Evolutionary conservation across 2,888 invertebrate species (phyloP), one percentile per base, ranked within the genome.

Genomic region (Octodonta nipae): DNA sequence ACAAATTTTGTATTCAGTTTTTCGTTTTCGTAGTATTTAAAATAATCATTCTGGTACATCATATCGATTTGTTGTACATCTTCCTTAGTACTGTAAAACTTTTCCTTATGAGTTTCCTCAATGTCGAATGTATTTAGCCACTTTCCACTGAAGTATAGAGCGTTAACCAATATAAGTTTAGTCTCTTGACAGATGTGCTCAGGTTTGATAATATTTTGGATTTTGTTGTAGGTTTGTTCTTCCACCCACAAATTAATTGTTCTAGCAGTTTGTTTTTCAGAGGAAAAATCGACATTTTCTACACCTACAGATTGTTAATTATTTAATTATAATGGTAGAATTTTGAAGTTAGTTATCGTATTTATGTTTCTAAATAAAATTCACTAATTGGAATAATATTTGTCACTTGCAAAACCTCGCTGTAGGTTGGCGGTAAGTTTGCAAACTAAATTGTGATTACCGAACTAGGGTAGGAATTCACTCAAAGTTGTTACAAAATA

Each of bases 221-320:
- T 61, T 47, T 56, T 58, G 15, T n/a, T 36, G 29, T 56, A 50
- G 1, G 60, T 60, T 36, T 55, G 48, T 2, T 45, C 30, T 36
- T 55, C 55, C 1, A 61, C 60, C n/a, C 60, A 61, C 16, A 45
- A 25, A 38, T 61, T 61, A 6, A 60, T 60, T 2, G 22, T 34
- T 1, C 33, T 13, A 1, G 55, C 49, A 2, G 57, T 43, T 4
- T 8, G 8, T 11, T 15, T 3, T 12, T 5, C 11, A 10, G 30
- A 20, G 3, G 6, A 7, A 10, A 33, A 38, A 24, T 35, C 27
- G 5, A 35, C 15, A 5, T 16, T 29, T 12, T 30, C 28, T 15
- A 38, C 28, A 20, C n/a, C n/a, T n/a, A n/a, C n/a, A n/a, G n/a
- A n/a, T n/a, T n/a, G n/a, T n/a, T n/a, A n/a, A n/a, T n/a, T n/a